Evolutionary conservation across 2,888 invertebrate species (phyloP).

Genomic region (Ennomos quercinarius): DNA sequence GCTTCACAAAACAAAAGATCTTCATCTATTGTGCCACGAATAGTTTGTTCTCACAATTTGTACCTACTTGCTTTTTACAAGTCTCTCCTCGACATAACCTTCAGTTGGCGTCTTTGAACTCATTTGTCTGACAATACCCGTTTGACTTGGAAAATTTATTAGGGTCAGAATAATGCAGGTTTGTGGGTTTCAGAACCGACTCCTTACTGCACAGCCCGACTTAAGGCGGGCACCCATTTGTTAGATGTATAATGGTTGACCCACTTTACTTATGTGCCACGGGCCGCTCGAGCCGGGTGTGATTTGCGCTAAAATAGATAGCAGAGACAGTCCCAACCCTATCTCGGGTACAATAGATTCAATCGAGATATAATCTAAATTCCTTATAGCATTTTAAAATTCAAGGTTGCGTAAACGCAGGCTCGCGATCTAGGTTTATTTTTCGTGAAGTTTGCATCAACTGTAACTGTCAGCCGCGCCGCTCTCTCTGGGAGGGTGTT

Average conservation of each 20-base stretch:
- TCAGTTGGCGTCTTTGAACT: conserved; percentile 58
- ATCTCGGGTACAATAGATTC: conserved; percentile 53
- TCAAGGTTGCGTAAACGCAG: conserved; percentile 45
- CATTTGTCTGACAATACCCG: conserved; percentile 80
- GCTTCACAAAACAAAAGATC: no score
- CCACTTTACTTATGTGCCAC: conserved; percentile 76
- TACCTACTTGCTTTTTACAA: conserved; percentile 7
- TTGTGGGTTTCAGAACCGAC: conserved; percentile 75
- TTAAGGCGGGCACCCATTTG: conserved; percentile 77
- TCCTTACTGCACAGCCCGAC: conserved; percentile 79
- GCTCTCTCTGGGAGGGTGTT: conserved; percentile 69
- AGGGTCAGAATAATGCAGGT: conserved; percentile 84
- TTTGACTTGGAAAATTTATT: conserved; percentile 82
- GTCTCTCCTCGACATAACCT: conserved; percentile 33
- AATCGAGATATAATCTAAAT: conserved; percentile 42
- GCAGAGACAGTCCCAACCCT: conserved; percentile 53
- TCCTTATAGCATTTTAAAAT: conserved; percentile 37
- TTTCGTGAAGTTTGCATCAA: conserved; percentile 65
- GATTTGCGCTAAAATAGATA: conserved; percentile 59
- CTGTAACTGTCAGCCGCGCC: conserved; percentile 67
- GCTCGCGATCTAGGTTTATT: conserved; percentile 52
- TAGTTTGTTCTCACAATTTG: conserved; percentile 9
- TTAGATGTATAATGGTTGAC: conserved; percentile 81
- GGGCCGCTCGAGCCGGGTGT: conserved; percentile 65
- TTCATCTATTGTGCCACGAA: not conserved